Evolutionary conservation across 1,140 invertebrate species (phyloP).

Genomic region (Charaxes varanes): DNA sequence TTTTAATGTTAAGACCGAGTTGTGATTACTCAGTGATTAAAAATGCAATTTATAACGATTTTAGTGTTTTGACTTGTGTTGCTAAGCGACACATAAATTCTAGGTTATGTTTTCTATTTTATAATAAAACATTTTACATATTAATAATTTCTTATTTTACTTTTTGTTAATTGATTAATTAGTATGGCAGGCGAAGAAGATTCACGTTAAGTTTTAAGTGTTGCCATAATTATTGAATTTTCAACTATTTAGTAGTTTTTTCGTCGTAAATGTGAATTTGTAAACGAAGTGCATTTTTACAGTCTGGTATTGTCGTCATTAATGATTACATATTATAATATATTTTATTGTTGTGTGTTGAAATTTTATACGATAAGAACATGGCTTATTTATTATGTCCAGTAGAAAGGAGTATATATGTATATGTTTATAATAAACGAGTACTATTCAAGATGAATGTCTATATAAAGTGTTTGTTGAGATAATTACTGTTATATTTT

Average conservation of each 20-base stretch:
- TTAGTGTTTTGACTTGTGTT: constrained; percentile 13
- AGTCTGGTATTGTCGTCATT: constrained; percentile 37
- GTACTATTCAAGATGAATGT: constrained; percentile 25
- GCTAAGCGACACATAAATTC: background rate
- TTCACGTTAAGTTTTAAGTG: constrained; percentile 17
- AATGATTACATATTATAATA: constrained; percentile 33
- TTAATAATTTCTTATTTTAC: background rate
- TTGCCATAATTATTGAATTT: constrained; percentile 47
- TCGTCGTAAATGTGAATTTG: constrained; percentile 28
- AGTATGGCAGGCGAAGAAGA: constrained; percentile 1
- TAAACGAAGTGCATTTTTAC: constrained; percentile 56
- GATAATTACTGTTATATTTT: constrained; percentile 37
- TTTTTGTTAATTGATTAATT: background rate
- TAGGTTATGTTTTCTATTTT: background rate
- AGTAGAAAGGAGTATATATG: constrained; percentile 11
- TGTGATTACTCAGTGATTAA: constrained; percentile 51
- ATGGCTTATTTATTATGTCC: constrained; percentile 36
- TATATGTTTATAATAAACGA: constrained; percentile 24
- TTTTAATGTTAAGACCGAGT: constrained; percentile 18
- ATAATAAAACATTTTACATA: background rate
- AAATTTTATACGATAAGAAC: constrained; percentile 18
- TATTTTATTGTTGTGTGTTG: constrained; percentile 45
- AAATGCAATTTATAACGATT: constrained; percentile 10
- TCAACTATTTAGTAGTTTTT: constrained; percentile 35
- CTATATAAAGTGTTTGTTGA: constrained; percentile 12